Conservation (phyloP, 2,113 vertebrate species). For the Crotalus helleri region DNA sequence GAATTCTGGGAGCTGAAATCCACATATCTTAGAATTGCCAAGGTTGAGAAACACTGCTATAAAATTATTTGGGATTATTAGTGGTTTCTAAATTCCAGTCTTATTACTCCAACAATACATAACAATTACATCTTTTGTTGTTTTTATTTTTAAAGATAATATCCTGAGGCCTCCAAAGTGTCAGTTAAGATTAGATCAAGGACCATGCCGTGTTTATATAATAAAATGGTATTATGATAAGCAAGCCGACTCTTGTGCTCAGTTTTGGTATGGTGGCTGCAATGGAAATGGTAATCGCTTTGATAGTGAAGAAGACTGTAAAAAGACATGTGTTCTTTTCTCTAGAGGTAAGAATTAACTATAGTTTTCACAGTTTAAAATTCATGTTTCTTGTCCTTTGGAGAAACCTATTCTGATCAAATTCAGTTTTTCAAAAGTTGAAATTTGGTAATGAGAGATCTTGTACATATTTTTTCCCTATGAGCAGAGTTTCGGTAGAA, state of each 20-base stretch:
- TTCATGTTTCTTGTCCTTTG: background rate
- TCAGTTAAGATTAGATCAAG: slow-evolving; percentile 72
- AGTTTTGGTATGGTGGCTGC: slow-evolving; percentile 87
- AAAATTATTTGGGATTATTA: slow-evolving; percentile 8
- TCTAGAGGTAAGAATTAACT: slow-evolving; percentile 58
- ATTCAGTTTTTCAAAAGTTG: background rate
- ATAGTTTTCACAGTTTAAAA: background rate
- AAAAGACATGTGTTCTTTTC: slow-evolving; percentile 70
- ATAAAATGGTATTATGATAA: slow-evolving; percentile 83
- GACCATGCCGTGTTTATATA: slow-evolving; percentile 74
- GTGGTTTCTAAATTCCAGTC: background rate
- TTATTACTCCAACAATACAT: background rate
- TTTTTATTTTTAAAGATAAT: slow-evolving; percentile 58
- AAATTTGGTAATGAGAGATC: background rate
- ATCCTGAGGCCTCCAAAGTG: slow-evolving; percentile 56
- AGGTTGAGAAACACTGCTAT: background rate
- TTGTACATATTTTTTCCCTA: too few species aligned
- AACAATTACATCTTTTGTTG: background rate
- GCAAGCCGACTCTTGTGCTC: slow-evolving; percentile 82
- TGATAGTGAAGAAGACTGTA: slow-evolving; percentile 77
- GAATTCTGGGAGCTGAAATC: background rate
- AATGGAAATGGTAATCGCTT: slow-evolving; percentile 81
- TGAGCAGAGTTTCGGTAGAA: background rate
- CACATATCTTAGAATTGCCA: background rate
- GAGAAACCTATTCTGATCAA: background rate